Conservation (phyloP, 2,888 invertebrate species). For the Leptopilina drosophilae region DNA sequence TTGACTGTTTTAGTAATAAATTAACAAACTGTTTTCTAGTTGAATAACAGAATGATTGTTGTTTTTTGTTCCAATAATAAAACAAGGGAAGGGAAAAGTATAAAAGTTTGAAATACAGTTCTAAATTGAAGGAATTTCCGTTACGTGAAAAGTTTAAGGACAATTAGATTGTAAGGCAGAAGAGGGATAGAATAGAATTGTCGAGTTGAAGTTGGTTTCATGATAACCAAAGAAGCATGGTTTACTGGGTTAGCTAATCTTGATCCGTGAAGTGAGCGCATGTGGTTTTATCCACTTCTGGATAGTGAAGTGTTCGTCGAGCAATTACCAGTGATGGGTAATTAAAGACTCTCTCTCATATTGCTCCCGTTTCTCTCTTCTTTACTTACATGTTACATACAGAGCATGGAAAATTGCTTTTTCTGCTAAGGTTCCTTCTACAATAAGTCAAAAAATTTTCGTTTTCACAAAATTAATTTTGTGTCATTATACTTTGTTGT, state of each 20-base stretch:
- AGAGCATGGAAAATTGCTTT: too few species aligned
- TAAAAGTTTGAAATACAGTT: too few species aligned
- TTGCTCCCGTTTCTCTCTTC: constrained; percentile 11
- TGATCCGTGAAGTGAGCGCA: constrained; percentile 30
- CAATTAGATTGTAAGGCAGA: constrained; percentile 37
- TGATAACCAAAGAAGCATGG: constrained; percentile 28
- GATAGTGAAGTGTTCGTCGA: constrained; percentile 40
- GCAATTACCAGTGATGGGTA: constrained; percentile 42
- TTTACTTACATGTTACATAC: constrained; percentile 2
- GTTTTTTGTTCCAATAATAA: too few species aligned
- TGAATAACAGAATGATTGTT: too few species aligned
- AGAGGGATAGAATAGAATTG: constrained; percentile 9
- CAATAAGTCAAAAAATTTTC: too few species aligned
- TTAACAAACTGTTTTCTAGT: too few species aligned
- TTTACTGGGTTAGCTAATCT: constrained; percentile 35
- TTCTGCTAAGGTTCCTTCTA: too few species aligned
- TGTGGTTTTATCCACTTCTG: constrained; percentile 43
- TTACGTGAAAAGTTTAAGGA: constrained; percentile 37
- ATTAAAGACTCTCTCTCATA: constrained; percentile 29
- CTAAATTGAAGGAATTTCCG: not conserved
- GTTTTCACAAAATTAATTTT: too few species aligned
- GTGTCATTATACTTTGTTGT: too few species aligned
- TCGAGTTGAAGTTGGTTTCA: constrained; percentile 46
- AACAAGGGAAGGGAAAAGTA: not conserved
- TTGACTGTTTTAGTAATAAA: too few species aligned